Conservation (phyloP, 2,113 vertebrate genomes). For the Paracanthobrama guichenoti region DNA sequence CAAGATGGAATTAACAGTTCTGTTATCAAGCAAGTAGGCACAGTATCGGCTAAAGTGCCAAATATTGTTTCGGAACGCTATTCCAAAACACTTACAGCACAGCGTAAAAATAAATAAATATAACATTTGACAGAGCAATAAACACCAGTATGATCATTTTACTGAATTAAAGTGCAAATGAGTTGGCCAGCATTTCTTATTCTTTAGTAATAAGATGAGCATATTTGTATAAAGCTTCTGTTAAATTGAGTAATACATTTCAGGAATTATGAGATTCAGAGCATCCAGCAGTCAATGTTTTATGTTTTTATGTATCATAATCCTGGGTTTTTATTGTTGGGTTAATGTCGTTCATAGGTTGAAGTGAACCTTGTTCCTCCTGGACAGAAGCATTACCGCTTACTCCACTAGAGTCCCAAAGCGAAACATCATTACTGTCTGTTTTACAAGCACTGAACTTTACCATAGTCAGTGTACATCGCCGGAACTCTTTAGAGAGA, state of each 20-base stretch:
- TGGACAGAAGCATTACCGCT: conserved; percentile 13
- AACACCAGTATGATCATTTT: neutral
- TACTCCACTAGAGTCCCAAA: conserved; percentile 63
- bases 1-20: neutral
- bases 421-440: conserved; percentile 28
- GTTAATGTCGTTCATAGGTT: conserved; percentile 32
- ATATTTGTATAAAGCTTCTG: too few relatives aligned
- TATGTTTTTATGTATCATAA: neutral
- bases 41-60: neutral
- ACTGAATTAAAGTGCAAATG: conserved; percentile 1
- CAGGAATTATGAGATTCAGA: neutral
- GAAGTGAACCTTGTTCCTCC: conserved; percentile 31
- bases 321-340: neutral
- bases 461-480: conserved; percentile 62
- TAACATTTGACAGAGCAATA: neutral
- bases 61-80: neutral
- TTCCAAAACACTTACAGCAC: neutral
- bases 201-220: neutral
- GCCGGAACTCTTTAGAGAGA: conserved; percentile 76
- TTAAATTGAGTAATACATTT: neutral
- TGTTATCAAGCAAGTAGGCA: neutral
- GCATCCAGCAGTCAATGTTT: neutral
- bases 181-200: neutral
- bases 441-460: conserved; percentile 42
- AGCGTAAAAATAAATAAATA: neutral